phyloP scores from a whole-genome alignment of 2,888 invertebrate genomes.

The Yponomeuta malinellus region DNA sequence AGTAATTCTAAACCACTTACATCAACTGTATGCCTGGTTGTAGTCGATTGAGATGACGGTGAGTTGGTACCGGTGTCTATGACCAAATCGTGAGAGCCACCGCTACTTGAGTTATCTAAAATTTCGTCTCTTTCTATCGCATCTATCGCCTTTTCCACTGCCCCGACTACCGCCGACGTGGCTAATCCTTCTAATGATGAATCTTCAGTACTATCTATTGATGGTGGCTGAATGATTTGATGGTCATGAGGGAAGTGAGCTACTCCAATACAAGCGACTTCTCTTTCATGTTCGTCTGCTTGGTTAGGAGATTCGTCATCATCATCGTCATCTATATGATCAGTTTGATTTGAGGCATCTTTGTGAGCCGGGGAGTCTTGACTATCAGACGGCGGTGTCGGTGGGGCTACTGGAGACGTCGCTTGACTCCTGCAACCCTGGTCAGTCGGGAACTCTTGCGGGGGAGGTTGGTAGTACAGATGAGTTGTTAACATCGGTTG shows the following conservation, averaged over 20 bases:
- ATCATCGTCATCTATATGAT: conserved; percentile 83
- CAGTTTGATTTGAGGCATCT: conserved; percentile 90
- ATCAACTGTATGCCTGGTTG: conserved; percentile 71
- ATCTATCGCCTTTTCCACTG: conserved; percentile 61
- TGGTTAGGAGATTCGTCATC: conserved; percentile 75
- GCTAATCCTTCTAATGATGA: conserved; percentile 56
- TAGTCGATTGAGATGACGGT: conserved; percentile 33
- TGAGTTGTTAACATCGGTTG: conserved; percentile 73
- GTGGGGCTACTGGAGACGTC: conserved; percentile 78
- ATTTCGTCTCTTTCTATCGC: conserved; percentile 60
- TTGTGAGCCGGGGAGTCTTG: conserved; percentile 80
- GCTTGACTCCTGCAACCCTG: conserved; percentile 72
- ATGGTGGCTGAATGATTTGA: conserved; percentile 35
- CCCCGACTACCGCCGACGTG: conserved; percentile 46
- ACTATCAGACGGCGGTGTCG: conserved; percentile 67
- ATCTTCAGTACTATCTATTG: conserved; percentile 58
- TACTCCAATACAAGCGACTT: conserved; percentile 64
- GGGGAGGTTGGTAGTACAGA: conserved; percentile 72
- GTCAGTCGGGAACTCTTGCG: conserved; percentile 50
- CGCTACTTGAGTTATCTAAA: conserved; percentile 56
- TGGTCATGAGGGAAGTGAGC: conserved; percentile 62
- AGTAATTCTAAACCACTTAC: conserved; percentile 87
- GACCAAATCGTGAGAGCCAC: conserved; percentile 62
- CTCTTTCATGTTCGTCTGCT: conserved; percentile 63
- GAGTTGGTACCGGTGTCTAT: conserved; percentile 61